Evolutionary conservation across 2,113 vertebrate species (phyloP).

Genomic region (Platycercus adscitus): DNA sequence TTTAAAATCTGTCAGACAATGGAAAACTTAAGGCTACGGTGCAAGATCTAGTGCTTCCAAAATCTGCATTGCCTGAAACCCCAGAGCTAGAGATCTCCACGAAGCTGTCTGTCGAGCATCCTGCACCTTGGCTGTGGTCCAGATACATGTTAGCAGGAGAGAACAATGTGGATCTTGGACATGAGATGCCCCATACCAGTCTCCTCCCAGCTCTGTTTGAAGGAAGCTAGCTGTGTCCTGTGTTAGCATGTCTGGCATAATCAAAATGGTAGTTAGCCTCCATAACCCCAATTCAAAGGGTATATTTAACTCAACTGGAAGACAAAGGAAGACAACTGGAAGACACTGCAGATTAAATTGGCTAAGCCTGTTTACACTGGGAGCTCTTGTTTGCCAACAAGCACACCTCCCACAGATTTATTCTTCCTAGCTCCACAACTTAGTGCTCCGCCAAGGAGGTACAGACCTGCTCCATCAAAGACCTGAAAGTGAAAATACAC

Average conservation of each 20-base stretch:
- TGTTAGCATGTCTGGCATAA: background rate
- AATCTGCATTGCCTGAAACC: accelerated
- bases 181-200: background rate
- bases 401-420: background rate
- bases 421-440: background rate
- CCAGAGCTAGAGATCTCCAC: background rate
- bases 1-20: background rate
- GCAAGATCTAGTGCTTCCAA: background rate
- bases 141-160: background rate
- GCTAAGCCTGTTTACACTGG: background rate
- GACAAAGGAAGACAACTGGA: conserved; percentile 18
- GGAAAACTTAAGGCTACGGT: background rate
- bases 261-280: background rate
- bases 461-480: background rate
- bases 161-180: background rate
- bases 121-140: background rate
- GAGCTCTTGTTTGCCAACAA: background rate
- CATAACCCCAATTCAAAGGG: background rate
- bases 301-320: conserved; percentile 30
- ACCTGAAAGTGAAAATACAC: background rate
- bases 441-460: background rate
- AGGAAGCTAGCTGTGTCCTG: background rate
- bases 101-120: accelerated
- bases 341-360: conserved; percentile 15
- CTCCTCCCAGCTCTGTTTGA: accelerated